A percentile compares a stretch with the other conserved stretches of the same genome.
phyloP scores from a whole-genome alignment of 1,140 invertebrate genomes.

The Armadillidium nasatum region DNA sequence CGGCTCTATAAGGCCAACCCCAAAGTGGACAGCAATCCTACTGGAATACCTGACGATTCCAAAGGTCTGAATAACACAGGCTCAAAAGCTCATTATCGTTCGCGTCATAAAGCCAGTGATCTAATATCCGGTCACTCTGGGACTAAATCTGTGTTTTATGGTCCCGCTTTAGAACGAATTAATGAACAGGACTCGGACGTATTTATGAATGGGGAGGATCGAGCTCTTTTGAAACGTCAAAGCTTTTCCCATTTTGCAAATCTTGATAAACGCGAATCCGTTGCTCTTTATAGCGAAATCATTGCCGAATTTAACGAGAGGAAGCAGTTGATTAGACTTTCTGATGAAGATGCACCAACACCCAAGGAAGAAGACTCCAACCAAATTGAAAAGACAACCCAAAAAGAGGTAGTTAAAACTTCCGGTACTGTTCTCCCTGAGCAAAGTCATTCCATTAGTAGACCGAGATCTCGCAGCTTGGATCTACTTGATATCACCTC shows the following conservation, averaged over 20 bases:
- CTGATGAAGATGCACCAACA: not conserved
- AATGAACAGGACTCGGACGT: not conserved
- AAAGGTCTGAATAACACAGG: no score
- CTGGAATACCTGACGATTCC: no score
- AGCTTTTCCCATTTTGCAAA: not conserved
- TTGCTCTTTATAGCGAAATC: not conserved
- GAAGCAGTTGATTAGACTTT: not conserved
- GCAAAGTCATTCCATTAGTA: not conserved
- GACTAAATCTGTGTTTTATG: not conserved
- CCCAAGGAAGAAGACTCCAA: not conserved
- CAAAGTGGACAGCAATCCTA: no score
- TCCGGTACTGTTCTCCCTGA: not conserved
- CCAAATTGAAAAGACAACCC: not conserved
- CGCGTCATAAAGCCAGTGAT: no score
- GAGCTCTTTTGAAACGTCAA: not conserved
- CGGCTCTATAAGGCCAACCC: not conserved
- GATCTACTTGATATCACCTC: not conserved
- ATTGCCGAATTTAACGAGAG: not conserved
- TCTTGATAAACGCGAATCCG: not conserved
- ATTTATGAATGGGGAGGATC: no score
- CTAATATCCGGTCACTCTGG: no score
- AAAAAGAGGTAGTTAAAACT: not conserved
- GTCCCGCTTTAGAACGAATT: not conserved
- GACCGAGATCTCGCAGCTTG: not conserved
- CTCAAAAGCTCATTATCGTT: no score